phyloP scores from a whole-genome alignment of 2,888 invertebrate species.

The Euplagia quadripunctaria region DNA sequence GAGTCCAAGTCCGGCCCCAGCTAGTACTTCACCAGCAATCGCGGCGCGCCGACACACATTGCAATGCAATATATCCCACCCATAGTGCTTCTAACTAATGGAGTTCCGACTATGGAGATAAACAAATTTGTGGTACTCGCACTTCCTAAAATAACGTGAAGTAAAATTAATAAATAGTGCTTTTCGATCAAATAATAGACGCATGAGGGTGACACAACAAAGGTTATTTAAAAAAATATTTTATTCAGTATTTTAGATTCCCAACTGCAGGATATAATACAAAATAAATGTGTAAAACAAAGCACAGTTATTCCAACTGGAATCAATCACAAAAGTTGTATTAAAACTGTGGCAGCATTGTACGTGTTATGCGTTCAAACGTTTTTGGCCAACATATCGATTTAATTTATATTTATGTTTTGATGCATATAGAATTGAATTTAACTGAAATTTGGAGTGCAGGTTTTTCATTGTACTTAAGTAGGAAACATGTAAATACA shows the following conservation, averaged over 20 bases:
- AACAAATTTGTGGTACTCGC: slow-evolving; percentile 23
- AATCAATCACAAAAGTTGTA: neutral
- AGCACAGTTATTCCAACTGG: neutral
- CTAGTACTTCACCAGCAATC: slow-evolving; percentile 1
- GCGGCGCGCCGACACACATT: slow-evolving; percentile 13
- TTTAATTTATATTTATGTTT: neutral
- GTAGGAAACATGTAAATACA: too few relatives aligned
- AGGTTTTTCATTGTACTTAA: neutral
- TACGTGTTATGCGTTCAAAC: neutral
- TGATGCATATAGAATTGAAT: neutral
- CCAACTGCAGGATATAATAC: neutral
- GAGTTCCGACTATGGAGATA: slow-evolving; percentile 36
- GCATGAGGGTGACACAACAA: neutral
- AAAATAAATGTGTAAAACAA: neutral
- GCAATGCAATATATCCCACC: slow-evolving; percentile 66
- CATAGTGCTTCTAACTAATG: slow-evolving; percentile 45
- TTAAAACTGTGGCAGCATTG: neutral
- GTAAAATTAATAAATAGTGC: neutral
- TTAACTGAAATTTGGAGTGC: neutral
- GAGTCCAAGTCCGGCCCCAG: slow-evolving; percentile 10
- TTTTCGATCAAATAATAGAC: neutral
- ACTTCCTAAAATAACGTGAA: neutral
- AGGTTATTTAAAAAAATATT: neutral
- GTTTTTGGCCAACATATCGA: neutral
- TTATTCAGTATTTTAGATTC: neutral